Evolutionary conservation across 2,113 vertebrate species (phyloP), one percentile per base, ranked within the genome.

Genomic region (Pungitius pungitius): DNA sequence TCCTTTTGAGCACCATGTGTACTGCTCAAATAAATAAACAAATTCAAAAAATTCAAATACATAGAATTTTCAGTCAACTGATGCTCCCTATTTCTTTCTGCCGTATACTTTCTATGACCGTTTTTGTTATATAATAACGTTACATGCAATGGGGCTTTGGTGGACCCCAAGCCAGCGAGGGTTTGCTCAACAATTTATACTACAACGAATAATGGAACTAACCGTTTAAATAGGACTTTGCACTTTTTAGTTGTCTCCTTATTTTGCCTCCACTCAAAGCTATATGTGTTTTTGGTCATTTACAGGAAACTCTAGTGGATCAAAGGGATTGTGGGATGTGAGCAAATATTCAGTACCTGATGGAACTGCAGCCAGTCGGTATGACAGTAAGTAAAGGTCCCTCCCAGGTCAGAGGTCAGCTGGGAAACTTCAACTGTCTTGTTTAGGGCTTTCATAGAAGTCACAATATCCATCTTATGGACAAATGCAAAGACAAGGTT

Each of bases 321-420:
- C 49, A 58, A 17, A 33, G 35, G 8, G n/a, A 57, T 11, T 63
- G 20, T 68, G 54, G 11, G 24, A 18, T 49, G 39, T 57, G 59
- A 9, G 26, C 39, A 7, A 55, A 43, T 30, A 49, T 15, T 67
- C 15, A 39, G 18, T 86, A 99, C 97, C 95, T 96, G 95, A 85
- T 96, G 95, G 85, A 97, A 96, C 9, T 95, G 96, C 73, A 98
- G 92, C 97, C 97, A 99, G 85, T 96, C 95, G 40, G 75, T 30
- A 73, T 97, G 97, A 90, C 93, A 90, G 91, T 98, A 99, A 13
- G 91, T 90, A 73, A 97, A 95, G 68, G 91, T 69, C 52, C 97
- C 97, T 0, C 94, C 95, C 72, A 98, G 91, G 85, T 94, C 93
- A 39, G 68, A 75, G 0, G 96, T 95, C 90, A 98, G 87, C 88